Conservation (phyloP, 2,888 invertebrate genomes). For the Plebejus melissa region DNA sequence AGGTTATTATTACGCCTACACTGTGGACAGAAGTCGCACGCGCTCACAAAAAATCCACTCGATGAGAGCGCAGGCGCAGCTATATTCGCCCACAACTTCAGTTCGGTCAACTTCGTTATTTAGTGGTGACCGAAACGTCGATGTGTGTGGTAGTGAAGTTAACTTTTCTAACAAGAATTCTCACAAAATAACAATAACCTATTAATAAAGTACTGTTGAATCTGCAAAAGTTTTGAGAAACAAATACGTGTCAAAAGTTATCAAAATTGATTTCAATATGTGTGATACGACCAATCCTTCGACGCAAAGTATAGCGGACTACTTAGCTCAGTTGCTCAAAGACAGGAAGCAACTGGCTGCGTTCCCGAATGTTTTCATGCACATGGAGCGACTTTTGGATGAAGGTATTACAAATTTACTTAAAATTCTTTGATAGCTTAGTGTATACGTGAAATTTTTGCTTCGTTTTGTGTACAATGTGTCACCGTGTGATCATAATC, state of each 20-base stretch:
- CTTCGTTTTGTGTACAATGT: slow-evolving; percentile 48
- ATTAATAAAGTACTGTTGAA: slow-evolving; percentile 73
- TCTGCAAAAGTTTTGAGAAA: slow-evolving; percentile 65
- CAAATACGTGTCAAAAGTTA: slow-evolving; percentile 70
- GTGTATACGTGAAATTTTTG: slow-evolving; percentile 38
- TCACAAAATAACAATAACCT: slow-evolving; percentile 75
- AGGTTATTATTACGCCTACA: slow-evolving; percentile 73
- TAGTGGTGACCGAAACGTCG: slow-evolving; percentile 76
- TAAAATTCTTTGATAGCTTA: slow-evolving; percentile 49
- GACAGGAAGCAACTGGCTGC: slow-evolving; percentile 99
- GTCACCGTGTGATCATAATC: slow-evolving; percentile 70
- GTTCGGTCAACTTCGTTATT: slow-evolving; percentile 74
- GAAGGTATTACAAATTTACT: slow-evolving; percentile 89
- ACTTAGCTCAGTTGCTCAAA: slow-evolving; percentile 99
- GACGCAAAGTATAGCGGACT: slow-evolving; percentile 99
- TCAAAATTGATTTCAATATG: slow-evolving; percentile 70
- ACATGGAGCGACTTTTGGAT: slow-evolving; percentile 98
- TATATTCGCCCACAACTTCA: slow-evolving; percentile 78
- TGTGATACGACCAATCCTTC: slow-evolving; percentile 82
- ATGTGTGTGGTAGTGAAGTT: slow-evolving; percentile 78
- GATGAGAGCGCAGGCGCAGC: slow-evolving; percentile 71
- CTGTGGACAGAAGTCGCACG: slow-evolving; percentile 69
- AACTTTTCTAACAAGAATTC: slow-evolving; percentile 75
- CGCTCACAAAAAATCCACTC: slow-evolving; percentile 71
- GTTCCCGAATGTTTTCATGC: slow-evolving; percentile 99